A percentile compares a stretch with the other conserved stretches of the same genome.
These are phyloP conservation scores for Sylvietta virens DNA, from an alignment of 2,113 vertebrate species.

Conservation along the genomic window DNA sequence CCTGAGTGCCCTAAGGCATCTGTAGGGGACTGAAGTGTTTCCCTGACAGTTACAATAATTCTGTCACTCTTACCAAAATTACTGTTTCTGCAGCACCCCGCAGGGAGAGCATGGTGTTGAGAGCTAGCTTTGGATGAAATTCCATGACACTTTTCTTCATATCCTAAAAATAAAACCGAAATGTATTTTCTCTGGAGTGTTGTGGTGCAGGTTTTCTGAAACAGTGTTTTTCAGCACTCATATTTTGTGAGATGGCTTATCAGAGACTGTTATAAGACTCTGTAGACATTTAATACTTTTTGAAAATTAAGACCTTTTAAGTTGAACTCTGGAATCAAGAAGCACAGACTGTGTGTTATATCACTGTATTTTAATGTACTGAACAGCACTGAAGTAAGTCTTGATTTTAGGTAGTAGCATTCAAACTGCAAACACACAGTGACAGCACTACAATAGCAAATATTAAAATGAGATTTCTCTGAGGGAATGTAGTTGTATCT, in stretches of 20 bases:
- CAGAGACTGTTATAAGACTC: background rate
- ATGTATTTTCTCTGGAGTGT: background rate
- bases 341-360: background rate
- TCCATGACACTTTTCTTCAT: background rate
- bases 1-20: background rate
- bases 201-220: background rate
- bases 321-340: background rate
- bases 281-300: background rate
- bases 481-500: background rate
- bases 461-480: background rate
- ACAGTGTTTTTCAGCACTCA: background rate
- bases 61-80: slow-evolving; percentile 10
- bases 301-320: background rate
- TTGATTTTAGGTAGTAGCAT: background rate
- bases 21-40: background rate
- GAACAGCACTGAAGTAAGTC: background rate
- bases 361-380: background rate
- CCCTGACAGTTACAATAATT: background rate
- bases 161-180: background rate
- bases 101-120: background rate
- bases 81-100: background rate
- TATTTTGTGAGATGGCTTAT: background rate
- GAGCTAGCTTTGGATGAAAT: background rate
- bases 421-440: background rate
- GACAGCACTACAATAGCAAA: background rate